Percentiles rank a stretch among this genome's conserved stretches.
Conservation (phyloP, 2,797 vertebrate genomes). For the Sebastolobus altivelis region DNA sequence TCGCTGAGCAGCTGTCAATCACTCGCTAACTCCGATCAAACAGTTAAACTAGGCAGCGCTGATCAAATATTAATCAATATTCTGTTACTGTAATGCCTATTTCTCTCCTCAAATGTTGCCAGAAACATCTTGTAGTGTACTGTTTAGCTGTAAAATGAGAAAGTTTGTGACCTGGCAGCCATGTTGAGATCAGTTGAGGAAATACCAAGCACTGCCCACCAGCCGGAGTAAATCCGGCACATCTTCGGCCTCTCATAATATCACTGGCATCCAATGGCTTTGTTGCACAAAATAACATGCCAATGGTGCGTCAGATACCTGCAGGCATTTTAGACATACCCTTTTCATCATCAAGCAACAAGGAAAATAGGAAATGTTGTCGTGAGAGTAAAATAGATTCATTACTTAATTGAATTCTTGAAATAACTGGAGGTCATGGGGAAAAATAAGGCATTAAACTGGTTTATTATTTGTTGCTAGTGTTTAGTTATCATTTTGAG, state of each 20-base stretch:
- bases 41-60: no score
- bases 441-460: neutral
- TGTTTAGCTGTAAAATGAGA: no score
- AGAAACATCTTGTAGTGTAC: no score
- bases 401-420: neutral
- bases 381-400: neutral
- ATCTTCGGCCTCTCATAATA: neutral
- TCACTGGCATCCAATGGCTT: neutral
- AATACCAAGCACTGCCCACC: no score
- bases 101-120: no score
- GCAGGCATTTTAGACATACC: neutral
- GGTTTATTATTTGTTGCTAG: neutral
- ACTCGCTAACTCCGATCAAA: no score
- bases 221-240: no score
- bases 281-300: neutral
- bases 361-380: neutral
- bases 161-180: no score
- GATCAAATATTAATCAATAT: no score
- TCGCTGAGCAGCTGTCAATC: no score
- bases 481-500: neutral
- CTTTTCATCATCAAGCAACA: neutral
- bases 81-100: no score
- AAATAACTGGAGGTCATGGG: neutral
- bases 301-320: neutral
- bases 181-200: no score